Percentiles rank a stretch among this genome's conserved stretches.
phyloP scores from a whole-genome alignment of 2,113 vertebrate species.

The Hippotragus niger region DNA sequence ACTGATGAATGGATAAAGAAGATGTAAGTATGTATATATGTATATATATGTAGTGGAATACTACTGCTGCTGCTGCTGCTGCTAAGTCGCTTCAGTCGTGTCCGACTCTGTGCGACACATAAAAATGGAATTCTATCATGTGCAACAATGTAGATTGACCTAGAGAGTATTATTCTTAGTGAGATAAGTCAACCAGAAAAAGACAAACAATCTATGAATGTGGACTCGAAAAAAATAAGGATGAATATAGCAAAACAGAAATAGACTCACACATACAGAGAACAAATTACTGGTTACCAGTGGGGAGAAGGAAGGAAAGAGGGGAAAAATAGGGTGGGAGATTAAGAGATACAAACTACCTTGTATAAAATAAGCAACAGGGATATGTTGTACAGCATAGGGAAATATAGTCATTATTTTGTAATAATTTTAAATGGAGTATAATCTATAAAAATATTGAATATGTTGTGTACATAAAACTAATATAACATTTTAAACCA shows the following conservation, averaged over 20 bases:
- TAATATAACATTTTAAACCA: not conserved
- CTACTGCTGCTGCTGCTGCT: not conserved
- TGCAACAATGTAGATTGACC: not conserved
- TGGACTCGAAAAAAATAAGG: not conserved
- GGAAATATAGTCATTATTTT: not conserved
- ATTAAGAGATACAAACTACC: not conserved
- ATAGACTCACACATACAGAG: not conserved
- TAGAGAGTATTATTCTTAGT: not conserved
- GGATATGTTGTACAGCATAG: not conserved
- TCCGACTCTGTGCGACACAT: not conserved
- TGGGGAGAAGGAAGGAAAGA: not conserved
- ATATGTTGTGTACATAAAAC: not conserved
- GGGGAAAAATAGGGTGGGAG: not conserved
- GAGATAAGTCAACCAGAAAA: not conserved
- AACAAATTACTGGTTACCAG: not conserved
- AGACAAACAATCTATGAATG: not conserved
- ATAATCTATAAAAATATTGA: not conserved
- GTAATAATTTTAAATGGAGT: not conserved
- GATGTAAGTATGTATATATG: not conserved
- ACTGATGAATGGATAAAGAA: not conserved
- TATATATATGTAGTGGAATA: not conserved
- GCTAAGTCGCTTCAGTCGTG: accelerated
- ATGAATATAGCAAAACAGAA: not conserved
- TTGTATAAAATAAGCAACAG: not conserved
- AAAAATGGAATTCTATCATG: not conserved